These are phyloP conservation scores for Aphis gossypii DNA, from an alignment of 1,140 invertebrate genomes.

Conservation along the genomic window DNA sequence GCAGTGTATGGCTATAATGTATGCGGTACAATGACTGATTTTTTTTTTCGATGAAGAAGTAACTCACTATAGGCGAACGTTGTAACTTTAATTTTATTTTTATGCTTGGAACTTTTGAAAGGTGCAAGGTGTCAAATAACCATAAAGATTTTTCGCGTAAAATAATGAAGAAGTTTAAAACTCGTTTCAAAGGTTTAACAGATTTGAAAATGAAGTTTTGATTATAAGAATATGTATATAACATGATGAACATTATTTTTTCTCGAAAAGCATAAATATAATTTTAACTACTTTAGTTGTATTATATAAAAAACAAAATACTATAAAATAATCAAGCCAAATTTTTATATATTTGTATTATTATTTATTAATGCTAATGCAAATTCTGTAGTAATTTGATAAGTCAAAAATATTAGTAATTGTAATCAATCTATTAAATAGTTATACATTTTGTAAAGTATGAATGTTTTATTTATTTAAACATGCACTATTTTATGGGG, in stretches of 20 bases:
- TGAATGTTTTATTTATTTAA: too few species aligned
- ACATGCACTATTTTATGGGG: too few species aligned
- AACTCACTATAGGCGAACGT: too few species aligned
- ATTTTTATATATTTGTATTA: background rate
- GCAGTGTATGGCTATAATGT: background rate
- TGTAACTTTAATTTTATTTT: too few species aligned
- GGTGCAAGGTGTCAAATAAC: background rate
- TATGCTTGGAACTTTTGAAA: background rate
- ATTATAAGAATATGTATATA: background rate
- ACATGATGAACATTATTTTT: background rate
- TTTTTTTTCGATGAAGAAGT: background rate
- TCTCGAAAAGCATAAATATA: background rate
- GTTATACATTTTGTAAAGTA: too few species aligned
- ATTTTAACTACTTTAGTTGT: background rate
- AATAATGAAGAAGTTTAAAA: background rate
- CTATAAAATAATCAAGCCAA: background rate
- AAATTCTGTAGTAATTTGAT: too few species aligned
- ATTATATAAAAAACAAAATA: background rate
- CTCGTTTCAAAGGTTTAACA: background rate
- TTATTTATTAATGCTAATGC: too few species aligned
- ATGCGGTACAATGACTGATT: background rate
- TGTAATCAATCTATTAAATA: too few species aligned
- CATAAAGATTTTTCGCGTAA: background rate
- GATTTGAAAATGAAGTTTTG: background rate
- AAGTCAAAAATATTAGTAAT: too few species aligned